These are phyloP conservation scores for Cercopithecus diana DNA, from an alignment of 2,797 vertebrate species.

Conservation along the genomic window DNA sequence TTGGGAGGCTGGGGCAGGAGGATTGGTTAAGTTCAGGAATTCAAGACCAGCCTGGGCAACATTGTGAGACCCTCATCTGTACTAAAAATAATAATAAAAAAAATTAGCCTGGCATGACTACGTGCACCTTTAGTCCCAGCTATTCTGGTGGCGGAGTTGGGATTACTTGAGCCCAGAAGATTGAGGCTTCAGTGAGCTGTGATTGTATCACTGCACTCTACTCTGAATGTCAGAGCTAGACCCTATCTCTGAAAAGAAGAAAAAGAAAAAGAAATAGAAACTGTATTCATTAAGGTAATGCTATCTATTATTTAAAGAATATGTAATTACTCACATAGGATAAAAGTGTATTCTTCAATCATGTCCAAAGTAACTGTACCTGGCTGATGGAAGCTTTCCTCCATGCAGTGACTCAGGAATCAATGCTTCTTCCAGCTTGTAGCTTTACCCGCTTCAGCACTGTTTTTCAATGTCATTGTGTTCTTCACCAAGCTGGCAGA, in stretches of 20 bases:
- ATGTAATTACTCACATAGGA: not conserved
- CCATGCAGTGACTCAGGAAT: not conserved
- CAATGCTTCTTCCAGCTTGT: not conserved
- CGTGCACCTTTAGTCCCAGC: not conserved
- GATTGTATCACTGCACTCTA: not conserved
- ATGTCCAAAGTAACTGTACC: not conserved
- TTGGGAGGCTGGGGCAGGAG: not conserved
- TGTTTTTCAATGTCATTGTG: not conserved
- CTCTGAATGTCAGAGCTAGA: not conserved
- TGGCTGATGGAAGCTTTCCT: not conserved
- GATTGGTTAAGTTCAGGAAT: not conserved
- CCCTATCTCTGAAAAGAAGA: not conserved
- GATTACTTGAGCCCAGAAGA: not conserved
- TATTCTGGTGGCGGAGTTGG: not conserved
- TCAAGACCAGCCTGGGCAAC: not conserved
- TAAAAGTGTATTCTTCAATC: not conserved
- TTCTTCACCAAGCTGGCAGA: not conserved
- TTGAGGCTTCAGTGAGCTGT: not conserved
- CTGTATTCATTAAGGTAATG: not conserved
- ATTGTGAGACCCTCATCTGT: not conserved
- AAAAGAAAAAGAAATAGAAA: not conserved
- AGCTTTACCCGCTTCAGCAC: not conserved
- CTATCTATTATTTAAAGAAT: not conserved
- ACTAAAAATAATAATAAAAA: not conserved
- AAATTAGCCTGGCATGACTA: not conserved